Evolutionary conservation across 1,140 invertebrate species (phyloP), one percentile per base, ranked within the genome.

Genomic region (Gryllus bimaculatus): DNA sequence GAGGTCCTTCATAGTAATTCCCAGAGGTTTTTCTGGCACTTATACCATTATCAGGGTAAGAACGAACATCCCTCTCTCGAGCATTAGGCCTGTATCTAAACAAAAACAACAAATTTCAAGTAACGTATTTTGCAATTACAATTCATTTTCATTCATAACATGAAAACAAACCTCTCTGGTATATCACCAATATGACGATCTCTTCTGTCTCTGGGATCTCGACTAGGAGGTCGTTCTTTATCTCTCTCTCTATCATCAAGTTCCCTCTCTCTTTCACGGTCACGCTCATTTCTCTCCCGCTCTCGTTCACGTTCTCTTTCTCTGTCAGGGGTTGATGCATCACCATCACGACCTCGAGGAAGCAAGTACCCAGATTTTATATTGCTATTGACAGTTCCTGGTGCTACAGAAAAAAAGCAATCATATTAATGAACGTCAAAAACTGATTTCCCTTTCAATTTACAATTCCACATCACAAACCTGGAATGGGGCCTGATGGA

Each of bases 221-320:
- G 39, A 21, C 76, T 78, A 7, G 75, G 79, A 74, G 79, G 75
- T 18, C 80, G 76, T 10, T 80, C 80, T n/a, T 48, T 39, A 66
- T 66, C 54, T 66, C 54, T 66, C 10, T 66, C 54, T 66, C 54
- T 66, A 18, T 66, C 78, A 78, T 47, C 76, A 47, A 75, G 21
- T 10, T 79, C 78, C 76, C 79, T 82, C 79, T 79, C 78, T 21
- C 80, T 10, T 47, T 78, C 77, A 8, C 20, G 13, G 1, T 76
- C 75, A 39, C 78, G 76, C 54, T 66, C 54, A 66, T 39, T 39
- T 13, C 26, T 8, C 8, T 73, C 79, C 20, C 54, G 15, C 73
- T 80, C 80, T 75, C 76, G 48, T 21, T 79, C 79, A 47, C 66
- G 20, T 39, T 78, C 80, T 76, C 79, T 82, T 80, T 79, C 78